Percentiles rank a stretch among this genome's conserved stretches.
Conservation (phyloP, 92 coral and sea anemone species). For the Micromussa lordhowensis region DNA sequence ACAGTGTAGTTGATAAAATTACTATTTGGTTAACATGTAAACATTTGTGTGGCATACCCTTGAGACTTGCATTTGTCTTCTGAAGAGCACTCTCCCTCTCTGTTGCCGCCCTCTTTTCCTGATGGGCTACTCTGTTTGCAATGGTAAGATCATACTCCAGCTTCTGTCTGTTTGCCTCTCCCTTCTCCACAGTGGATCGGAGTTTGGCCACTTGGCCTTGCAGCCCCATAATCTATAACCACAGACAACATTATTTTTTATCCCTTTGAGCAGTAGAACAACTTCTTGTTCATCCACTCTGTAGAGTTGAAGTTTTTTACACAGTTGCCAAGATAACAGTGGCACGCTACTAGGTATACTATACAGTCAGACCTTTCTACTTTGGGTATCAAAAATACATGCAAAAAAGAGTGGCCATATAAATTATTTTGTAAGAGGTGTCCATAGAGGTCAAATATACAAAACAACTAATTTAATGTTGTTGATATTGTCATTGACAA, state of each 20-base stretch:
- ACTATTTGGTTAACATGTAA: background rate
- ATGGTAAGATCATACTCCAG: slow-evolving; percentile 93
- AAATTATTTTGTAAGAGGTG: too few relatives aligned
- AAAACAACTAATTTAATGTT: too few relatives aligned
- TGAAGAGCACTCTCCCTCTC: slow-evolving; percentile 82
- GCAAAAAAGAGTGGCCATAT: too few relatives aligned
- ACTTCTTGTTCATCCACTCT: background rate
- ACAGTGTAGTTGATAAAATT: too few relatives aligned
- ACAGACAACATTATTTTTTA: background rate
- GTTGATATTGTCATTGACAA: too few relatives aligned
- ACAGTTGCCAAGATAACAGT: too few relatives aligned
- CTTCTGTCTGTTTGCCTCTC: slow-evolving; percentile 94
- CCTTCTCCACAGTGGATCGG: slow-evolving; percentile 91
- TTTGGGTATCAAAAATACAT: too few relatives aligned
- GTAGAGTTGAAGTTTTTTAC: background rate
- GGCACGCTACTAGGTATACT: too few relatives aligned
- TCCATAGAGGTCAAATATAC: too few relatives aligned
- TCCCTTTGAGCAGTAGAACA: background rate
- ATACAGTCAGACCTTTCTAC: too few relatives aligned
- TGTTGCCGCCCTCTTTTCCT: slow-evolving; percentile 82
- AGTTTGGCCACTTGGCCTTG: slow-evolving; percentile 90
- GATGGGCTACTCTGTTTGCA: slow-evolving; percentile 87
- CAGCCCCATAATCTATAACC: slow-evolving; percentile 71
- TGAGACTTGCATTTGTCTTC: slow-evolving; percentile 66
- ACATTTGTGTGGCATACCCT: slow-evolving; percentile 50